Base-by-base conservation (phyloP, 2,888 invertebrate species). In the Dryadula phaetusa region DNA sequence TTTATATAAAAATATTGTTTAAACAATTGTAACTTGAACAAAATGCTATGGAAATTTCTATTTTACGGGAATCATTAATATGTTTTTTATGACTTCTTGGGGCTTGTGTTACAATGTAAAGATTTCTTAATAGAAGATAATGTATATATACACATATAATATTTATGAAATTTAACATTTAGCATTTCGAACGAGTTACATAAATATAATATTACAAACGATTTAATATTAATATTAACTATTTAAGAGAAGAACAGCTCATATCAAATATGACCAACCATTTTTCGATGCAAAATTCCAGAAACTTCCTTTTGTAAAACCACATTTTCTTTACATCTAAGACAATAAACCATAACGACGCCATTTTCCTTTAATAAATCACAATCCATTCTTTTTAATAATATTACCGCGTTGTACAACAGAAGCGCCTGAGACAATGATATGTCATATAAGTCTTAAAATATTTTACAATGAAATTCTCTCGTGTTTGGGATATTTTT, bases 341-440 rank as follows among this genome's bases (percentile, higher is more conserved):
- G 22, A 56, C 20, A 56, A 37, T 54, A 56, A 40, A 56, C 40
- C 37, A 56, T 22, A 56, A 56, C 37, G 22, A 22, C 8, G 6
- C 20, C 37, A 37, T 54, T 54, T 34, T 14, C 22, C 14, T 22
- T 22, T 20, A 14, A 20, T 34, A n/a, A 22, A 25, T 56, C 40
- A 40, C 56, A 56, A 40, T 56, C n/a, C 40, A 22, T 40, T 56
- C 56, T 3, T 22, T 37, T 8, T 2, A 56, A n/a, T 16, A 10
- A 56, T 12, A 40, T 2, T 10, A 40, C 7, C n/a, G n/a, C 37
- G 40, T 40, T 56, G 40, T 54, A 10, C 56, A 56, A 16, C 25
- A 56, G 56, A 40, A 40, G 25, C 56, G 22, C n/a, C 56, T 52
- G 52, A 3, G 40, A 56, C 22, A 56, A 40, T 40, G 40, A 40